These are phyloP conservation scores for Corydoras sp. DNA, from an alignment of 2,113 vertebrate species.

Conservation along the genomic window DNA sequence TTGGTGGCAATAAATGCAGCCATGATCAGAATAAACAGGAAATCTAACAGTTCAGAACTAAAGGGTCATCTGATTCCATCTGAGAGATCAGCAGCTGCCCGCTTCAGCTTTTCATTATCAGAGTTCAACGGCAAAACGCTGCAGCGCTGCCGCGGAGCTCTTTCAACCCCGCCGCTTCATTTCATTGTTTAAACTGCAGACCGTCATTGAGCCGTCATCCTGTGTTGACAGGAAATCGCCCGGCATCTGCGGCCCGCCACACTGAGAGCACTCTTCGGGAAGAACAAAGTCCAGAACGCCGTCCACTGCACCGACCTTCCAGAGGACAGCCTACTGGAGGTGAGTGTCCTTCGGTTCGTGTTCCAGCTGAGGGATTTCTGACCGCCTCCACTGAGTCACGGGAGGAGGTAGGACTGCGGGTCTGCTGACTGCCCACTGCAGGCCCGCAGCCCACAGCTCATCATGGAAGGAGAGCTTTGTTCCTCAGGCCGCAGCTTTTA, in stretches of 20 bases:
- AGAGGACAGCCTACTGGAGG: constrained; percentile 87
- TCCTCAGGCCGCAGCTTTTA: no score
- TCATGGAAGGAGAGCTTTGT: no score
- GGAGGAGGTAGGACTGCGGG: no score
- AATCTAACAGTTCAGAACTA: no score
- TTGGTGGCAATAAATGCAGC: no score
- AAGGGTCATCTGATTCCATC: no score
- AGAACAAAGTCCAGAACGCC: constrained; percentile 83
- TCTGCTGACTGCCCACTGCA: no score
- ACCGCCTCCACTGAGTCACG: no score
- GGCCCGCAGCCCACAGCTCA: no score
- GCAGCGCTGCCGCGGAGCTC: background rate
- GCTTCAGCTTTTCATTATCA: background rate
- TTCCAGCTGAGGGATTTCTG: no score
- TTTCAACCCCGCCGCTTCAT: background rate
- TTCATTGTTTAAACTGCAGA: constrained; percentile 14
- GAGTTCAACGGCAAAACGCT: no score
- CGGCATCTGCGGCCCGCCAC: constrained; percentile 79
- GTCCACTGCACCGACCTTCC: constrained; percentile 92
- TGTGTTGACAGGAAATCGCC: constrained; percentile 75
- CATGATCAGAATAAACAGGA: background rate
- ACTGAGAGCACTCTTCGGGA: constrained; percentile 80
- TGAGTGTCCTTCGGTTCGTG: constrained; percentile 45
- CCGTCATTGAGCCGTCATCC: background rate
- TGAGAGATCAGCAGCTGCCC: no score